A percentile compares a stretch with the other conserved stretches of the same genome.
Evolutionary conservation across 2,797 vertebrate genomes (phyloP).

Genomic region (Rhinatrema bivittatum): DNA sequence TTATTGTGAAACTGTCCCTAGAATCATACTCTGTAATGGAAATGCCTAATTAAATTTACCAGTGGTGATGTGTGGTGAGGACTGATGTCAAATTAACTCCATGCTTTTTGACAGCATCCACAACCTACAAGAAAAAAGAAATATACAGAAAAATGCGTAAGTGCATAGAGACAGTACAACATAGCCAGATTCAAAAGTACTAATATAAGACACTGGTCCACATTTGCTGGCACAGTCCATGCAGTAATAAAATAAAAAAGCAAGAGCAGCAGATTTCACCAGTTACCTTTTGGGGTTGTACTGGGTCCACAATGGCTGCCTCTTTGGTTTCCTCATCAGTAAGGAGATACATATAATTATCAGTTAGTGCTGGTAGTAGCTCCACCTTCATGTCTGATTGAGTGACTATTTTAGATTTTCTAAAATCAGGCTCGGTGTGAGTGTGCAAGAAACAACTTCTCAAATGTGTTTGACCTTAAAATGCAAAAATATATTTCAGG

Average conservation of each 20-base stretch:
- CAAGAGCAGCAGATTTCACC: too few species aligned
- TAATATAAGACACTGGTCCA: too few species aligned
- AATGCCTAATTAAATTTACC: slow-evolving; percentile 60
- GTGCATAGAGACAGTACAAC: too few species aligned
- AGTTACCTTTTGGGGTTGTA: slow-evolving; percentile 84
- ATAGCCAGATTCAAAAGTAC: too few species aligned
- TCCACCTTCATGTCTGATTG: slow-evolving; percentile 82
- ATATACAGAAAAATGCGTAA: neutral
- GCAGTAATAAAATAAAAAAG: too few species aligned
- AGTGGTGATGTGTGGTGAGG: slow-evolving; percentile 95
- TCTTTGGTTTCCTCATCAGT: slow-evolving; percentile 81
- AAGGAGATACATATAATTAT: slow-evolving; percentile 98
- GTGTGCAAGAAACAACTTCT: slow-evolving; percentile 37
- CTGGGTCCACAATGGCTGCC: slow-evolving; percentile 88
- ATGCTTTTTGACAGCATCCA: slow-evolving; percentile 80
- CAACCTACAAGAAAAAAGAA: slow-evolving; percentile 57
- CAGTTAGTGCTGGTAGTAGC: slow-evolving; percentile 82
- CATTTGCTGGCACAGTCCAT: too few species aligned
- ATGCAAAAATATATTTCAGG: slow-evolving; percentile 6
- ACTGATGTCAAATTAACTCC: slow-evolving; percentile 82
- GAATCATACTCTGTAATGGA: too few species aligned
- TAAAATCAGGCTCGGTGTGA: slow-evolving; percentile 13
- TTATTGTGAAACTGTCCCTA: too few species aligned
- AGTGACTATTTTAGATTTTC: slow-evolving; percentile 54
- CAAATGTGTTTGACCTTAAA: slow-evolving; percentile 37